Percentiles rank a stretch among this genome's conserved stretches.
Conservation (phyloP, 1,140 invertebrate species). For the Musca domestica region DNA sequence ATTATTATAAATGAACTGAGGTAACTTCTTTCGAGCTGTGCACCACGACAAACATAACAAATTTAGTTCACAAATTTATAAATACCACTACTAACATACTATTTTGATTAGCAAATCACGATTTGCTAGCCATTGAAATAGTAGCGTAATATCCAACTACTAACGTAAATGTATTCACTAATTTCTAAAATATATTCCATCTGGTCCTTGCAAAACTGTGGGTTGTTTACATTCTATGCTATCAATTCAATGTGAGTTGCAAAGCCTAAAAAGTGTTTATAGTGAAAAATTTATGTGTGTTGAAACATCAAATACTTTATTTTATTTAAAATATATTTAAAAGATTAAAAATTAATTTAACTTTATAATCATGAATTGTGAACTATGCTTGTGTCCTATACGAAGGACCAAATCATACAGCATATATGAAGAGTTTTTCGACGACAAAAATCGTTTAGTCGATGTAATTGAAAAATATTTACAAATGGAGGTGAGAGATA, state of each 20-base stretch:
- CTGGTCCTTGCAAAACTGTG: not conserved
- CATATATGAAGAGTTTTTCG: slow-evolving; percentile 4
- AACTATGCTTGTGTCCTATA: not conserved
- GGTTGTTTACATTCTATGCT: slow-evolving; percentile 8
- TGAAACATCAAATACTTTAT: too few relatives aligned
- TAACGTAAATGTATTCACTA: too few relatives aligned
- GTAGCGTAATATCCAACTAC: too few relatives aligned
- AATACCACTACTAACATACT: too few relatives aligned
- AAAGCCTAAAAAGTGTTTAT: not conserved
- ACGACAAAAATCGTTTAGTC: not conserved
- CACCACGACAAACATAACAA: too few relatives aligned
- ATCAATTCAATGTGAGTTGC: slow-evolving; percentile 4
- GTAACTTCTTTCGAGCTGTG: too few relatives aligned
- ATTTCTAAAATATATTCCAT: too few relatives aligned
- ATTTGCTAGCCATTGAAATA: too few relatives aligned
- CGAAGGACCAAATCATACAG: slow-evolving; percentile 4
- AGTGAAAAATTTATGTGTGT: too few relatives aligned
- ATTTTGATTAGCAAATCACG: too few relatives aligned
- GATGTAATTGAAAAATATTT: slow-evolving; percentile 18
- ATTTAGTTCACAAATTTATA: too few relatives aligned
- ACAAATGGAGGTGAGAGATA: not conserved
- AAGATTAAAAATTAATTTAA: not conserved
- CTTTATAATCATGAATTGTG: slow-evolving; percentile 2
- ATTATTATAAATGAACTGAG: too few relatives aligned
- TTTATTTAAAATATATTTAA: not conserved